A percentile compares a stretch with the other conserved stretches of the same genome.
Evolutionary conservation across 2,888 invertebrate species (phyloP).

Genomic region (Caenorhabditis sp.): DNA sequence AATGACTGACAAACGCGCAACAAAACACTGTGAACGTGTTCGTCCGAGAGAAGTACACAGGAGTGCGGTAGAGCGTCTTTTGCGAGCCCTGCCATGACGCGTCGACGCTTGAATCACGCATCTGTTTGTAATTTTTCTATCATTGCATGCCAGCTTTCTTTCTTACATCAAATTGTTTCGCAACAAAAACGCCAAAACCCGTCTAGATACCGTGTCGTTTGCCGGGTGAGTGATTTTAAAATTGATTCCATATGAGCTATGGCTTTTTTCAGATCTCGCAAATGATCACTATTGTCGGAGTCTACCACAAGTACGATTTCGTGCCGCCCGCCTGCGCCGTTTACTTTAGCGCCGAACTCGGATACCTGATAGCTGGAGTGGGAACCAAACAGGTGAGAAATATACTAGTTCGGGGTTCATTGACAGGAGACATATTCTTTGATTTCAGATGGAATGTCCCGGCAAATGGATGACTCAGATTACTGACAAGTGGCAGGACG

Average conservation of each 20-base stretch:
- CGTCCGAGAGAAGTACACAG: too few relatives aligned
- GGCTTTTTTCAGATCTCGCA: background rate
- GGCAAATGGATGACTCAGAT: conserved; percentile 4
- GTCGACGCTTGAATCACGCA: too few relatives aligned
- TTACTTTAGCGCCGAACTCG: background rate
- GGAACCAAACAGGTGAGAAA: background rate
- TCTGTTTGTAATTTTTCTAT: too few relatives aligned
- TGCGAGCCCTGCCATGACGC: too few relatives aligned
- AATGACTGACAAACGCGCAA: too few relatives aligned
- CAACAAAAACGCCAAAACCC: too few relatives aligned
- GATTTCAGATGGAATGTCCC: conserved; percentile 3
- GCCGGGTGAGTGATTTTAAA: background rate
- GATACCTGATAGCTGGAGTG: background rate
- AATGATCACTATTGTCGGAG: background rate
- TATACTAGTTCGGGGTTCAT: too few relatives aligned
- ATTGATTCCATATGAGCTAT: too few relatives aligned
- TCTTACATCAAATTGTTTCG: too few relatives aligned
- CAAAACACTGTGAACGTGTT: too few relatives aligned
- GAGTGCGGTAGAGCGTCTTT: too few relatives aligned
- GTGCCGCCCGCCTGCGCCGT: background rate
- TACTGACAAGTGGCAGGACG: conserved; percentile 1
- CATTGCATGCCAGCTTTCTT: too few relatives aligned
- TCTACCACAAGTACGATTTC: background rate
- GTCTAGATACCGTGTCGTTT: background rate
- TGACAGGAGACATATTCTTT: background rate